Conservation (phyloP, 2,797 vertebrate genomes). For the Gallinago stenura region DNA sequence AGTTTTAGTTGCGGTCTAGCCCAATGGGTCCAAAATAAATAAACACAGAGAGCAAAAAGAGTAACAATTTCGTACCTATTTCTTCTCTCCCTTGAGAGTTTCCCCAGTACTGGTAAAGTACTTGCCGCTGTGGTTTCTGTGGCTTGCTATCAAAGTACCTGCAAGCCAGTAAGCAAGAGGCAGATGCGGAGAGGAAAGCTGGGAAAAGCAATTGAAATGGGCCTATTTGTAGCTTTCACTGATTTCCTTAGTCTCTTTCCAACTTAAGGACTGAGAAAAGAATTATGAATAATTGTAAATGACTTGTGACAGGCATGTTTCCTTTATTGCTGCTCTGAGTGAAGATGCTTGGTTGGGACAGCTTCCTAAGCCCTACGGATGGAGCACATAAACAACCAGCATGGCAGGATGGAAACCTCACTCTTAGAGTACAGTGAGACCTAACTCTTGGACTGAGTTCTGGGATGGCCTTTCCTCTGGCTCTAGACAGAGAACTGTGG, state of each 20-base stretch:
- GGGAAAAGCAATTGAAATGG: not conserved
- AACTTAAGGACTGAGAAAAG: not conserved
- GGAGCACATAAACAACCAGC: not conserved
- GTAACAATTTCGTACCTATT: slow-evolving; percentile 69
- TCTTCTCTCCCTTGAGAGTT: slow-evolving; percentile 27
- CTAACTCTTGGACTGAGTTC: not conserved
- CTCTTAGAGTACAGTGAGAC: not conserved
- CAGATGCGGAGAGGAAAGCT: not conserved
- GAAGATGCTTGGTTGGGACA: not conserved
- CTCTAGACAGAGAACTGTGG: not conserved
- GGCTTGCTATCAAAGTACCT: slow-evolving; percentile 26
- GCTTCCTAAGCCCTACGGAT: not conserved
- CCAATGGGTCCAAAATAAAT: slow-evolving; percentile 80
- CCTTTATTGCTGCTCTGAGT: not conserved
- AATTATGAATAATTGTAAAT: not conserved
- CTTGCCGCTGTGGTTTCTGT: slow-evolving; percentile 52
- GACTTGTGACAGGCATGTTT: not conserved
- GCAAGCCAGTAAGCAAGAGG: not conserved
- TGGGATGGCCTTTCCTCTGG: not conserved
- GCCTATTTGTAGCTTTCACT: not conserved
- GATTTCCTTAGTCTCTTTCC: not conserved
- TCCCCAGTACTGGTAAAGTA: slow-evolving; percentile 15
- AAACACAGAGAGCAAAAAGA: slow-evolving; percentile 75
- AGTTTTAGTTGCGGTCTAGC: slow-evolving; percentile 79
- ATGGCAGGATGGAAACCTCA: not conserved